Base-by-base conservation (phyloP, 2,888 invertebrate genomes). In the Linnaemya tessellans region DNA sequence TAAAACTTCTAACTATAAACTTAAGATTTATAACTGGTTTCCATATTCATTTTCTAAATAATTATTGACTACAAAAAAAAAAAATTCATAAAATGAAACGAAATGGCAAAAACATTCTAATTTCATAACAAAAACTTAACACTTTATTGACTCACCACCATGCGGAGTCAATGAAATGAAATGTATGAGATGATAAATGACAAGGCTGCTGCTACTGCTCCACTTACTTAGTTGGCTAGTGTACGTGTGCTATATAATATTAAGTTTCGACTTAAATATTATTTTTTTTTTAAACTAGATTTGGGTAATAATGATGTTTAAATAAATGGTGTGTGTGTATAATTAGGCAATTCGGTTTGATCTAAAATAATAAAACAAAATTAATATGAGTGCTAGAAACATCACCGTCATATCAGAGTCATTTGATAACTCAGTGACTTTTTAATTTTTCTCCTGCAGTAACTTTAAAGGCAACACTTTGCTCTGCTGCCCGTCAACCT, bases 11-110 rank as follows among this genome's bases (percentile, higher is more conserved):
- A 18, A 68, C 49, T 38, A 22, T n/a, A 65, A 58, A 67, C 58
- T 58, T 38, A 62, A 73, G 71, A 80, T 77, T 80, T 80, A 80
- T 80, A 84, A 84, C 84, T 67, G 77, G 84, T 84, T 84, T 75
- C 77, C 13, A 25, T 22, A 77, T 60, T 58, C 73, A 65, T 58
- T 68, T 54, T 62, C 20, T 65, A 43, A 58, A 20, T 56, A 60
- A 65, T 65, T 64, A 38, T 49, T 56, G 65, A 49, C 58, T 51
- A 49, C n/a, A n/a, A n/a, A n/a, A n/a, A n/a, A n/a, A n/a, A n/a
- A 49, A 65, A 46, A 18, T 3, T 22, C 13, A 65, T 22, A 54
- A 70, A 62, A 54, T 9, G n/a, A 60, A 46, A 58, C 30, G 46
- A 71, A 60, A 30, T 43, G 30, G 18, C 43, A 18, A 35, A 71